Conservation (phyloP, 2,888 invertebrate genomes). For the Trisateles emortualis region DNA sequence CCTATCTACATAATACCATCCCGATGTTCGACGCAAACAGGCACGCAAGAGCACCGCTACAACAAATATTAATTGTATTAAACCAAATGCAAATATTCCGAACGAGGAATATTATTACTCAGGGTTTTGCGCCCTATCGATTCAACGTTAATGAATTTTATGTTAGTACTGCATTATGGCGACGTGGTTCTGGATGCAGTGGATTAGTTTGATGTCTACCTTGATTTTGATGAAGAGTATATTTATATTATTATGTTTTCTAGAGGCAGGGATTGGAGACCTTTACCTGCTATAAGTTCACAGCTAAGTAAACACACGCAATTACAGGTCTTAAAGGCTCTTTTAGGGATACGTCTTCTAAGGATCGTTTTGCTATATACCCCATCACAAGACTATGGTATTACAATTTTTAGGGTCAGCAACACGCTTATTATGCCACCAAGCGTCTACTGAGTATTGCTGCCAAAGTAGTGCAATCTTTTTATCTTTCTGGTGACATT, state of each 20-base stretch:
- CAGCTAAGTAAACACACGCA: too few relatives aligned
- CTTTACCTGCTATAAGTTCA: too few relatives aligned
- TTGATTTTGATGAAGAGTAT: not conserved
- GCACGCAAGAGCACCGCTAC: constrained; percentile 43
- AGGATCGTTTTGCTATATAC: too few relatives aligned
- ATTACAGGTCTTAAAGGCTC: too few relatives aligned
- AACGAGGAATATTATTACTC: constrained; percentile 37
- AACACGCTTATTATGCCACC: too few relatives aligned
- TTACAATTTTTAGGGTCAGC: too few relatives aligned
- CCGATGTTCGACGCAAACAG: constrained; percentile 38
- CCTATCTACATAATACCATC: constrained; percentile 24
- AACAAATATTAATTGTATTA: constrained; percentile 69
- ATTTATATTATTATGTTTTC: not conserved
- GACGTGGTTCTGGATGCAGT: not conserved
- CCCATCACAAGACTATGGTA: too few relatives aligned
- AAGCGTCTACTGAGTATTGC: too few relatives aligned
- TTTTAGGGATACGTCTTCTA: too few relatives aligned
- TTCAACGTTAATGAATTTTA: constrained; percentile 17
- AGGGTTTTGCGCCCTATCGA: constrained; percentile 16
- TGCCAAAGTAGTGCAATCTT: too few relatives aligned
- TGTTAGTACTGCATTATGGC: constrained; percentile 14
- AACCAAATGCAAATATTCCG: constrained; percentile 48
- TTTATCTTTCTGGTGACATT: too few relatives aligned
- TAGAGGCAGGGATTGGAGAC: too few relatives aligned
- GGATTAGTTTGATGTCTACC: not conserved